phyloP scores from a whole-genome alignment of 1,140 invertebrate species.

The Drosophila kepulauana region DNA sequence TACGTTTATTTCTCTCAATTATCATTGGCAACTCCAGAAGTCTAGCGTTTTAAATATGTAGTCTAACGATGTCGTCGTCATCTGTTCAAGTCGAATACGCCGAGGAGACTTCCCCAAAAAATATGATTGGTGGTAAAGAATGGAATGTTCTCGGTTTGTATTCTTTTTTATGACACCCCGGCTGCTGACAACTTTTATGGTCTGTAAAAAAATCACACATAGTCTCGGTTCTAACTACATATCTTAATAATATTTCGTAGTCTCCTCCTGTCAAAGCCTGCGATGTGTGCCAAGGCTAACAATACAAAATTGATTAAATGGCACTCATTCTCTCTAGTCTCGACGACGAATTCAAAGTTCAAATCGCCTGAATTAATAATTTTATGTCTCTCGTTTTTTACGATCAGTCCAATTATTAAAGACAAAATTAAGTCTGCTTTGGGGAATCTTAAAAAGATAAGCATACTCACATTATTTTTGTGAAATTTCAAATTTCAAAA shows the following conservation, averaged over 20 bases:
- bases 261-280: background rate
- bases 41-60: background rate
- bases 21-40: background rate
- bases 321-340: background rate
- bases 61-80: background rate
- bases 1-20: background rate
- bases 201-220: conserved; percentile 14
- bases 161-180: conserved; percentile 2
- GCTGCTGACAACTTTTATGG: conserved; percentile 23
- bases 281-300: background rate
- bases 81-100: background rate
- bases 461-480: no score
- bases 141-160: background rate
- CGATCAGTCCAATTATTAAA: background rate
- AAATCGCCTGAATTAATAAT: background rate
- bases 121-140: conserved; percentile 6
- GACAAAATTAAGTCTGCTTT: background rate
- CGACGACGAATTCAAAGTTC: background rate
- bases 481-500: no score
- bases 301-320: background rate
- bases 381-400: background rate
- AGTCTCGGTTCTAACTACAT: background rate
- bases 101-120: background rate
- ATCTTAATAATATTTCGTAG: conserved; percentile 3
- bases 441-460: no score